A percentile compares a stretch with the other conserved stretches of the same genome.
phyloP scores from a whole-genome alignment of 2,113 vertebrate genomes.

The Mesocricetus auratus region DNA sequence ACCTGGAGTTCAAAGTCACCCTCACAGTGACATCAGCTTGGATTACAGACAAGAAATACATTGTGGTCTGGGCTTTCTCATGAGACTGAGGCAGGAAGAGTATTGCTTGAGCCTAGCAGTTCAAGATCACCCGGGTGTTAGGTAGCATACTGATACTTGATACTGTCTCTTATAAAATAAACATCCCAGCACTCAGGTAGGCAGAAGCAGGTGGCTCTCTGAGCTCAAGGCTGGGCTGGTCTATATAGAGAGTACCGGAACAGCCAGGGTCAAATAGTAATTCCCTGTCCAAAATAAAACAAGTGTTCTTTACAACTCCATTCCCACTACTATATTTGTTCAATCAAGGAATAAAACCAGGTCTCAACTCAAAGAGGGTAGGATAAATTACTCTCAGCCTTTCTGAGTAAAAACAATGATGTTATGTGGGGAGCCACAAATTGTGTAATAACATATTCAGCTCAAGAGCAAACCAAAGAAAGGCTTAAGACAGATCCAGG shows the following conservation, averaged over 20 bases:
- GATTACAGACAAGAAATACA: background rate
- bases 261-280: background rate
- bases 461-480: background rate
- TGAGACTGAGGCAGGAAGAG: background rate
- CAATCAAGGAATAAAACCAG: background rate
- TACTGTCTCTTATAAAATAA: background rate
- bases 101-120: background rate
- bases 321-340: background rate
- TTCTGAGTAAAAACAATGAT: background rate
- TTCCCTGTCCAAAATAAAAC: background rate
- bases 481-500: background rate
- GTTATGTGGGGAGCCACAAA: background rate
- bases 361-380: background rate
- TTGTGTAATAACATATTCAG: background rate
- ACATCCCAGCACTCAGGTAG: background rate
- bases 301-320: background rate
- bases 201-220: background rate
- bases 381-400: slow-evolving; percentile 24
- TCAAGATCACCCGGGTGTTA: background rate
- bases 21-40: background rate
- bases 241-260: background rate
- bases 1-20: background rate
- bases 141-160: background rate
- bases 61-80: background rate
- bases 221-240: background rate